Evolutionary conservation across 2,888 invertebrate genomes (phyloP), one percentile per base, ranked within the genome.

Genomic region (Cheiracanthium punctorium): DNA sequence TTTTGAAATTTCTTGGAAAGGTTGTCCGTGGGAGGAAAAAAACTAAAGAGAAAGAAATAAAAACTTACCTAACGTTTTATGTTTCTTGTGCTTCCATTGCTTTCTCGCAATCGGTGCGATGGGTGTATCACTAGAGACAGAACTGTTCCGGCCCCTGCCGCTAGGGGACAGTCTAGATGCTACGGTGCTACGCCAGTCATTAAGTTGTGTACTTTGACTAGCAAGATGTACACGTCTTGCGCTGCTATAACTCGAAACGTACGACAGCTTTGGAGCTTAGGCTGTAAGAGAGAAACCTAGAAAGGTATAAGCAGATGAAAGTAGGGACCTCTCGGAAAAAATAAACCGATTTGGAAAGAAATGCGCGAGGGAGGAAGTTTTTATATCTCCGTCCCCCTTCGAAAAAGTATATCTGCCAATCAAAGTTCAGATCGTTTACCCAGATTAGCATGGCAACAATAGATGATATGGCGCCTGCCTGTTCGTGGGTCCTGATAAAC

Each of bases 191-290:
- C 48, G 65, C 24, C 58, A 70, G 28, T 67, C 84, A 85, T 85
- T 69, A 32, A 74, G 58, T 29, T 32, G 64, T 69, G 65, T 73
- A 43, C 30, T 69, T 43, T 41, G 72, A 41, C 65, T 43, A 64
- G 84, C 84, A 79, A 85, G 79, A 74, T 80, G 69, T 17, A 79
- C 74, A 77, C 84, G 84, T 76, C 84, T 85, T 69, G 84, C 79
- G 52, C 73, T 74, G 74, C 67, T 85, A 70, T 85, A 85, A 52
- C 84, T 70, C 79, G 84, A 79, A 73, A 85, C 84, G 84, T 85
- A 85, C 37, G 84, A 85, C 84, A 85, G 84, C 33, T 85, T 85
- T 80, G 84, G 73, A 32, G 70, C 1, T n/a, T 24, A 24, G n/a
- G n/a, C 12, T 48, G 2, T 48, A 48, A 48, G 58, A 24, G 7